Evolutionary conservation across 2,113 vertebrate species (phyloP).

Genomic region (Neomonachus schauinslandi): DNA sequence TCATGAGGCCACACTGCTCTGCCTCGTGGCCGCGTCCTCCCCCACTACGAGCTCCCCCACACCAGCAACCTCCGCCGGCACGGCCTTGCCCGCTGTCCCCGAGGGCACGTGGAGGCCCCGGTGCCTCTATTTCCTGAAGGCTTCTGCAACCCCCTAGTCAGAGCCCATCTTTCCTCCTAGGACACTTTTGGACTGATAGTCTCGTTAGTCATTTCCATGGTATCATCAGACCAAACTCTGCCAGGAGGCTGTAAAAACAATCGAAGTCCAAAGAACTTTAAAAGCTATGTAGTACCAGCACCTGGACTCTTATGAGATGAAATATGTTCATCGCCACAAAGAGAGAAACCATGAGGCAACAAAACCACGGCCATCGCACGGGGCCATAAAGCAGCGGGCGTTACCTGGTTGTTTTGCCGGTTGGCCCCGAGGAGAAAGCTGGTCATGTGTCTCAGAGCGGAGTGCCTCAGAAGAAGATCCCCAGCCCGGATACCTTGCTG

Average conservation of each 20-base stretch:
- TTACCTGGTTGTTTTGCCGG: constrained; percentile 95
- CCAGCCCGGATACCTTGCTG: constrained; percentile 93
- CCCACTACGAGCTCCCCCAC: too few relatives aligned
- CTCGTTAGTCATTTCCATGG: neutral
- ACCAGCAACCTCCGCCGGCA: neutral
- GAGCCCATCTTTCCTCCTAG: neutral
- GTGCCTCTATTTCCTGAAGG: neutral
- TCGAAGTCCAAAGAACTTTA: neutral
- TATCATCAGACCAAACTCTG: neutral
- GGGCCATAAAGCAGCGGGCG: accelerated
- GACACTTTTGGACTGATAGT: neutral
- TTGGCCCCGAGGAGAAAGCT: constrained; percentile 95
- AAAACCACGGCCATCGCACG: accelerated
- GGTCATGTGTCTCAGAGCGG: constrained; percentile 95
- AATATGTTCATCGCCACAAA: neutral
- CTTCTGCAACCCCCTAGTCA: neutral
- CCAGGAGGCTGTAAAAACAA: neutral
- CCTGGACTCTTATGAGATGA: neutral
- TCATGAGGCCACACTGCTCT: neutral
- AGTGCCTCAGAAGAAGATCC: constrained; percentile 94
- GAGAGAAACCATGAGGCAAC: neutral
- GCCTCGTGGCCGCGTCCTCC: accelerated
- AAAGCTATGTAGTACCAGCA: neutral
- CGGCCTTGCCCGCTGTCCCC: neutral
- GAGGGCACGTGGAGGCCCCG: neutral